Conservation (phyloP, 2,797 vertebrate genomes). For the Cuculus canorus region DNA sequence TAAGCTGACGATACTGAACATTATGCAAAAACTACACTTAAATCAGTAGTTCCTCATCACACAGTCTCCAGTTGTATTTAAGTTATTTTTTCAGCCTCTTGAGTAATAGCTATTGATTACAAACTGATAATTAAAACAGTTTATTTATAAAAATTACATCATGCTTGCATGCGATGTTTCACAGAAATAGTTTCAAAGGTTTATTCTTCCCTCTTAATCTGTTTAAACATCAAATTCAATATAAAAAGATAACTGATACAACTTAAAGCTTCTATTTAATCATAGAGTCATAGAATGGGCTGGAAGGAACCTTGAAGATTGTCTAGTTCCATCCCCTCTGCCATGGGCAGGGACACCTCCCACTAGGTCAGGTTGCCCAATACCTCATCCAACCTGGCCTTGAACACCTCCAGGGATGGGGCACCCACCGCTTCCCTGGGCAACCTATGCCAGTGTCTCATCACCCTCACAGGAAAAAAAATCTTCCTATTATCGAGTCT, state of each 20-base stretch:
- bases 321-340: too few relatives aligned
- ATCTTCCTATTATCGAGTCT: too few relatives aligned
- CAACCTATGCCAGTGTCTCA: too few relatives aligned
- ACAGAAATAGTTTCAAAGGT: neutral
- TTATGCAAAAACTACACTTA: neutral
- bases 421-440: too few relatives aligned
- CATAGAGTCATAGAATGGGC: too few relatives aligned
- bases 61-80: neutral
- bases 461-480: too few relatives aligned
- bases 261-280: neutral
- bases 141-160: neutral
- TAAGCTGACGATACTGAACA: neutral
- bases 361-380: too few relatives aligned
- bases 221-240: neutral
- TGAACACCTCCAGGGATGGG: too few relatives aligned
- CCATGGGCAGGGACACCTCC: too few relatives aligned
- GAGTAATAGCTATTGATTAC: neutral
- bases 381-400: too few relatives aligned
- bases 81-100: neutral
- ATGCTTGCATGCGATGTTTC: neutral
- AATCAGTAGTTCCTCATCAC: neutral
- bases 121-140: neutral
- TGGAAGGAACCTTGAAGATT: too few relatives aligned
- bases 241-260: neutral
- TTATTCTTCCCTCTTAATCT: neutral